phyloP scores from a whole-genome alignment of 2,888 invertebrate species.

The Scaptomyza flava region DNA sequence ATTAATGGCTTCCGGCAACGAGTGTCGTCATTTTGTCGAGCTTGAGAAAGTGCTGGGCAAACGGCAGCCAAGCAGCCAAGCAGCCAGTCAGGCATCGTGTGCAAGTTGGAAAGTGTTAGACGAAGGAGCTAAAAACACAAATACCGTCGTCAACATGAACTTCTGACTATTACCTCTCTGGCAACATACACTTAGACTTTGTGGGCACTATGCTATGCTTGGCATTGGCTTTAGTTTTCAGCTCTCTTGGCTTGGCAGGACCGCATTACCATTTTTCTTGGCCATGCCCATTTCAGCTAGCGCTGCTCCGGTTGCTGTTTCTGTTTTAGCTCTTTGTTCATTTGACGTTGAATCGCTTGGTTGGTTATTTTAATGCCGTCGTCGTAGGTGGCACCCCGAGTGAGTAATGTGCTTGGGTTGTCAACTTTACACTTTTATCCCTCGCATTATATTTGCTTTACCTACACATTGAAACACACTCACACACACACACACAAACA shows the following conservation, averaged over 20 bases:
- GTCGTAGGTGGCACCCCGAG: conserved; percentile 70
- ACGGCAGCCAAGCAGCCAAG: conserved; percentile 19
- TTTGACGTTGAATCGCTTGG: conserved; percentile 78
- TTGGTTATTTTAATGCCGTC: conserved; percentile 73
- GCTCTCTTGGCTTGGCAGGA: conserved; percentile 33
- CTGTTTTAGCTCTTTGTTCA: conserved; percentile 65
- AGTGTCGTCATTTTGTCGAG: conserved; percentile 67
- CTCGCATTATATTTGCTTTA: conserved; percentile 77
- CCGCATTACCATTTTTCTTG: conserved; percentile 77
- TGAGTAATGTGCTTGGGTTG: conserved; percentile 80
- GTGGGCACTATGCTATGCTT: background rate
- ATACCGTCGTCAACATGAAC: conserved; percentile 48
- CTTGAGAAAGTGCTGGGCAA: conserved; percentile 50
- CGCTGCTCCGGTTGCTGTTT: conserved; percentile 51
- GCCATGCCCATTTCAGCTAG: conserved; percentile 66
- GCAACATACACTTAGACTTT: conserved; percentile 55
- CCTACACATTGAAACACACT: conserved; percentile 59
- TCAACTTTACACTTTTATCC: conserved; percentile 81
- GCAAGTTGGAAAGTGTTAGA: conserved; percentile 29
- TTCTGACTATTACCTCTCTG: conserved; percentile 54
- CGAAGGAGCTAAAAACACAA: conserved; percentile 28
- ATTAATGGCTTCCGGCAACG: conserved; percentile 78
- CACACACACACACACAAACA: conserved; percentile 2
- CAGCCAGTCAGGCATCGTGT: conserved; percentile 48
- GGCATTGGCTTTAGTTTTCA: conserved; percentile 19